Conservation (phyloP, 1,140 invertebrate species). For the Muscidifurax raptorellus region DNA sequence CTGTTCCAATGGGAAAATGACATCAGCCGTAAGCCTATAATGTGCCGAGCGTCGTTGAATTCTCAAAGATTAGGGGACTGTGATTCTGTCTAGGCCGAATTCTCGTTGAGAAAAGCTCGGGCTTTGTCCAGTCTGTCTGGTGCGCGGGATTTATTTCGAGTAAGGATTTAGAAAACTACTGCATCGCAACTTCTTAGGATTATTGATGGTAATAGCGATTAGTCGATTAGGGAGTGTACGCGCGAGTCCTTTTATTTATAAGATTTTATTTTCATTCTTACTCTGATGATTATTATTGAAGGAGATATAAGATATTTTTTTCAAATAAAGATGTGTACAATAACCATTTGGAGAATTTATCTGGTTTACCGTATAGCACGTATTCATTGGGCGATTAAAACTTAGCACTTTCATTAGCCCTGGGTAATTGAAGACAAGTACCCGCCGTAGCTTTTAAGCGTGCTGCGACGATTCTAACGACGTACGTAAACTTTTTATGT, state of each 20-base stretch:
- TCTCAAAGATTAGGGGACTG: background rate
- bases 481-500: constrained; percentile 49
- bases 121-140: background rate
- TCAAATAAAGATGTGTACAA: too few relatives aligned
- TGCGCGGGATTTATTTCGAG: background rate
- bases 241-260: too few relatives aligned
- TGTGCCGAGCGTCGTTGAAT: background rate
- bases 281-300: too few relatives aligned
- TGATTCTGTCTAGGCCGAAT: background rate
- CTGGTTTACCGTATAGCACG: background rate
- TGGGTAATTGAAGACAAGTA: background rate
- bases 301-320: too few relatives aligned
- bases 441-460: background rate
- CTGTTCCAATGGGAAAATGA: background rate
- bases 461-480: background rate
- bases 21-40: background rate
- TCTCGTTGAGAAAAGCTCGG: background rate
- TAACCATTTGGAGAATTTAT: too few relatives aligned
- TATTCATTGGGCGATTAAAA: background rate
- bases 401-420: background rate
- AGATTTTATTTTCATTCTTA: too few relatives aligned
- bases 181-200: too few relatives aligned
- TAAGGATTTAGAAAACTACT: too few relatives aligned
- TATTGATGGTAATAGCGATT: too few relatives aligned
- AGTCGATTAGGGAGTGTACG: too few relatives aligned